A percentile compares a stretch with the other conserved stretches of the same genome.
These are phyloP conservation scores for Phaethornis superciliosus DNA, from an alignment of 2,113 vertebrate genomes.

Conservation along the genomic window DNA sequence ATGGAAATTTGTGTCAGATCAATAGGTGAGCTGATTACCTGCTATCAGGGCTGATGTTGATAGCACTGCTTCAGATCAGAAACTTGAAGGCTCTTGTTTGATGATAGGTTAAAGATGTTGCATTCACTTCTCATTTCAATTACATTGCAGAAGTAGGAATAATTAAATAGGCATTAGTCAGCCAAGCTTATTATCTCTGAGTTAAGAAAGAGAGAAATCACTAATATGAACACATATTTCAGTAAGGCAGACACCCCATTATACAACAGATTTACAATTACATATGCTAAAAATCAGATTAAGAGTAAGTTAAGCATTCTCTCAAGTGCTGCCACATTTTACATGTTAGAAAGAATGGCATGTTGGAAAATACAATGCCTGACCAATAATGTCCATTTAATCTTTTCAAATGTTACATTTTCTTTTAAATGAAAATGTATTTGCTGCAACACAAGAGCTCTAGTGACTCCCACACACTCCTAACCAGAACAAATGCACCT, in stretches of 20 bases:
- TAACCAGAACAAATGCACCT: conserved; percentile 31
- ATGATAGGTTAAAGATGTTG: neutral
- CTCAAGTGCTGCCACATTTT: neutral
- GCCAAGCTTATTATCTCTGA: neutral
- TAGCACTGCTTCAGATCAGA: neutral
- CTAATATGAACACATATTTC: neutral
- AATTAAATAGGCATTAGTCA: conserved; percentile 13
- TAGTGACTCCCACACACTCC: neutral
- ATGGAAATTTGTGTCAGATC: neutral
- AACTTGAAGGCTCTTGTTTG: neutral
- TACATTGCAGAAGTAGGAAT: neutral
- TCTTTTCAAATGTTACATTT: neutral
- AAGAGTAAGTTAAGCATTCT: neutral
- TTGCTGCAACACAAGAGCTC: neutral
- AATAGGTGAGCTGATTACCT: neutral
- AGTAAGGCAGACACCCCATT: neutral
- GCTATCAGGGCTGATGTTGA: neutral
- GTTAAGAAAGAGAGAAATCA: neutral
- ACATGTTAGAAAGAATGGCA: neutral
- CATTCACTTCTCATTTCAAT: neutral
- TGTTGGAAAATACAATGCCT: neutral
- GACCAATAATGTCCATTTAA: neutral
- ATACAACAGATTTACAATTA: neutral
- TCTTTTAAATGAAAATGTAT: conserved; percentile 10
- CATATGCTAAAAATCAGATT: neutral